phyloP scores from a whole-genome alignment of 2,888 invertebrate species.

The Trissoscelio sp. region DNA sequence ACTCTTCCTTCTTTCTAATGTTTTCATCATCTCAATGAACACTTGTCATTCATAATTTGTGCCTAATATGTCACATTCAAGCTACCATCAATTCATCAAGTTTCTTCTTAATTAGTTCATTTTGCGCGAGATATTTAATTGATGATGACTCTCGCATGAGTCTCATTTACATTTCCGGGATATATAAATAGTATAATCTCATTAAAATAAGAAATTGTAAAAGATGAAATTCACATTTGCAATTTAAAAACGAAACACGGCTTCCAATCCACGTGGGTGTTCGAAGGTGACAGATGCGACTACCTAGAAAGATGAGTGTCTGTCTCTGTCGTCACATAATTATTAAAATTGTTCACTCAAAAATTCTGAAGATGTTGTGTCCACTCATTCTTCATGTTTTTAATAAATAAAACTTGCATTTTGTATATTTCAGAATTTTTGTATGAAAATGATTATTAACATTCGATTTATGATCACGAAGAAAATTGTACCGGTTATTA shows the following conservation, averaged over 20 bases:
- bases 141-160: constrained; percentile 9
- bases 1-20: not conserved
- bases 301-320: constrained; percentile 43
- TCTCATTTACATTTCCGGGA: constrained; percentile 48
- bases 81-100: constrained; percentile 47
- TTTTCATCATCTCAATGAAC: not conserved
- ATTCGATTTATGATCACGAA: too few relatives aligned
- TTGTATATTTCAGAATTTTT: too few relatives aligned
- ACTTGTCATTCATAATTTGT: constrained; percentile 44
- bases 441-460: too few relatives aligned
- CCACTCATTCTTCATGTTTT: not conserved
- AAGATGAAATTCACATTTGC: constrained; percentile 36
- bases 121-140: constrained; percentile 25
- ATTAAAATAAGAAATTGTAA: constrained; percentile 19
- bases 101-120: constrained; percentile 13
- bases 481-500: too few relatives aligned
- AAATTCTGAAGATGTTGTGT: not conserved
- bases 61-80: constrained; percentile 38
- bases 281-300: constrained; percentile 32
- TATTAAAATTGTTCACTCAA: not conserved
- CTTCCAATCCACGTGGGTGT: constrained; percentile 37
- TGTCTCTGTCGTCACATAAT: constrained; percentile 8
- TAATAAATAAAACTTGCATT: too few relatives aligned
- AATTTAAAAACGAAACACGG: constrained; percentile 49
- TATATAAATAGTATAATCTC: not conserved